A percentile compares a stretch with the other conserved stretches of the same genome.
Conservation (phyloP, 2,888 invertebrate genomes). For the Tinea trinotella region DNA sequence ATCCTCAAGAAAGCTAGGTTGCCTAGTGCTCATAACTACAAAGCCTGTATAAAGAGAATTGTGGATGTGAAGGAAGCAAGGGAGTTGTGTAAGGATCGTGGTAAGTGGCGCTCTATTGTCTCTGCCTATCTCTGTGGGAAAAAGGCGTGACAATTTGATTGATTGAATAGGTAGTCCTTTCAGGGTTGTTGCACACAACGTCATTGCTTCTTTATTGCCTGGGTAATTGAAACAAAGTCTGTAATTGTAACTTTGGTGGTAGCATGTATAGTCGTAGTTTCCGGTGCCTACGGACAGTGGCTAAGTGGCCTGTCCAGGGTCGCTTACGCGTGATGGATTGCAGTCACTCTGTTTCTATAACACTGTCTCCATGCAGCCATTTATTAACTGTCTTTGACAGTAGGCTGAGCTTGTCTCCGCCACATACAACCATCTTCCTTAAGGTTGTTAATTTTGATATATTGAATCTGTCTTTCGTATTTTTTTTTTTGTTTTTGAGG, state of each 20-base stretch:
- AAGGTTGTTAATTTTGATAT: constrained; percentile 1
- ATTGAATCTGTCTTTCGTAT: too few relatives aligned
- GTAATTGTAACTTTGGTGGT: constrained; percentile 21
- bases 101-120: too few relatives aligned
- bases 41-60: too few relatives aligned
- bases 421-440: background rate
- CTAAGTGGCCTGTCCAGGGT: constrained; percentile 58
- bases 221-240: background rate
- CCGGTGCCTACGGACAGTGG: constrained; percentile 44
- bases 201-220: background rate
- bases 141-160: too few relatives aligned
- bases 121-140: too few relatives aligned
- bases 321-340: constrained; percentile 57
- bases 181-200: too few relatives aligned
- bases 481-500: too few relatives aligned
- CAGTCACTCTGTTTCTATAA: constrained; percentile 33
- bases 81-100: too few relatives aligned
- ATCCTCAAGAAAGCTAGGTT: too few relatives aligned
- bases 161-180: too few relatives aligned
- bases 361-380: constrained; percentile 23
- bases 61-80: too few relatives aligned
- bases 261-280: constrained; percentile 39
- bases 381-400: constrained; percentile 15
- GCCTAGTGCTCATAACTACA: too few relatives aligned
- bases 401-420: background rate